These are phyloP conservation scores for Polydrusus pterygomalis DNA, from an alignment of 2,888 invertebrate species.

Conservation along the genomic window DNA sequence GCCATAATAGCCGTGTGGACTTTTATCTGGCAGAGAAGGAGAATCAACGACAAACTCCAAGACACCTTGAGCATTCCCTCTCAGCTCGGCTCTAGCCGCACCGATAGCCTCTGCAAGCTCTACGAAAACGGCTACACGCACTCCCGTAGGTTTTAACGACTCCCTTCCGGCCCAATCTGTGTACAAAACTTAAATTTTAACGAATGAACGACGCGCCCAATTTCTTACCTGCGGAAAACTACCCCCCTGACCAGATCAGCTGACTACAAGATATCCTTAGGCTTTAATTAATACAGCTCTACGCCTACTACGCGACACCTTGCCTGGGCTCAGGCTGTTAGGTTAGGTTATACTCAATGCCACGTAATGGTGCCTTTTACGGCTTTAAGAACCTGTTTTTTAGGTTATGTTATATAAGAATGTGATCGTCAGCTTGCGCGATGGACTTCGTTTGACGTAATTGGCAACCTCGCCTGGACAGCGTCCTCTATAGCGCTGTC, in stretches of 20 bases:
- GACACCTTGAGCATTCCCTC: slow-evolving; percentile 81
- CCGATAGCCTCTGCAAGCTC: slow-evolving; percentile 88
- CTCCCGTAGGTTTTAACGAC: slow-evolving; percentile 73
- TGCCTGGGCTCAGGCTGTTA: slow-evolving; percentile 5
- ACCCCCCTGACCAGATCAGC: slow-evolving; percentile 37
- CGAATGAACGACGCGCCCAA: slow-evolving; percentile 50
- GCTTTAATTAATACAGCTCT: slow-evolving; percentile 18
- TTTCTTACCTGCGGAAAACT: slow-evolving; percentile 48
- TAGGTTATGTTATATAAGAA: slow-evolving; percentile 25
- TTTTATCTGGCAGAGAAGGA: slow-evolving; percentile 89
- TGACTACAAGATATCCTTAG: slow-evolving; percentile 22
- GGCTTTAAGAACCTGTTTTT: slow-evolving; percentile 10
- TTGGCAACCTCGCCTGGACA: slow-evolving; percentile 34
- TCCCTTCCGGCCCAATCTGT: slow-evolving; percentile 24
- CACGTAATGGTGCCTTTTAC: slow-evolving; percentile 13
- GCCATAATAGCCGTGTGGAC: slow-evolving; percentile 92
- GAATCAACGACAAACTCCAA: slow-evolving; percentile 74
- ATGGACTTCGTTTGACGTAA: slow-evolving; percentile 46
- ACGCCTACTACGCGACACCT: no score
- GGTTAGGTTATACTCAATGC: slow-evolving; percentile 16
- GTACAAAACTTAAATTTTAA: slow-evolving; percentile 46
- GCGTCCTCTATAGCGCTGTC: slow-evolving; percentile 27
- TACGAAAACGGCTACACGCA: slow-evolving; percentile 91
- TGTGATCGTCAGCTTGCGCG: slow-evolving; percentile 54
- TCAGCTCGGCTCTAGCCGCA: slow-evolving; percentile 76